Conservation (phyloP, 2,797 vertebrate species). For the Sebastes vulpes region DNA sequence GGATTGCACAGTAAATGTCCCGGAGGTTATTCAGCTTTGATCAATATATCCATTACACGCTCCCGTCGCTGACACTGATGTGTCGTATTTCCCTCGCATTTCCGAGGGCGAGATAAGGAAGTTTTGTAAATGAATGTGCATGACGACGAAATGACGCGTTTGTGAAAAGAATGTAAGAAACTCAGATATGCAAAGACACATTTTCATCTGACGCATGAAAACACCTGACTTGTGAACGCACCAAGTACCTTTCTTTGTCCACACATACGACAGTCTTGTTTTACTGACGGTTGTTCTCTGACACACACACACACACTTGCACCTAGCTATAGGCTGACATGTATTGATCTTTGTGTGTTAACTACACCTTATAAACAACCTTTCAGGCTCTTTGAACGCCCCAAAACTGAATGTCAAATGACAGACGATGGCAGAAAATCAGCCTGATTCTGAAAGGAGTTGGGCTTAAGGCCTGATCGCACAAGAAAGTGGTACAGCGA, state of each 20-base stretch:
- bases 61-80: background rate
- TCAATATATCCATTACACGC: slow-evolving; percentile 42
- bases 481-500: background rate
- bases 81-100: background rate
- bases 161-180: background rate
- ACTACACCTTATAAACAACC: background rate
- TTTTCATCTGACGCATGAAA: background rate
- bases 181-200: background rate
- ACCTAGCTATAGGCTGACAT: background rate
- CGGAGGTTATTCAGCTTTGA: slow-evolving; percentile 49
- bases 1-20: slow-evolving; percentile 38
- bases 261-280: background rate
- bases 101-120: slow-evolving; percentile 9
- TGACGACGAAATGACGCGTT: background rate
- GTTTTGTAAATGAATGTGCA: background rate
- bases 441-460: background rate
- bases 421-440: background rate
- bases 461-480: background rate
- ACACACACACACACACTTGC: background rate
- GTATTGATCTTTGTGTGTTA: background rate
- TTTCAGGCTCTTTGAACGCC: background rate
- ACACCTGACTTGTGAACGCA: background rate
- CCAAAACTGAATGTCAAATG: background rate
- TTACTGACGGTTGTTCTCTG: background rate
- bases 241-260: background rate